A percentile compares a stretch with the other conserved stretches of the same genome.
Conservation (phyloP, 2,113 vertebrate genomes). For the Falcunculus frontatus region DNA sequence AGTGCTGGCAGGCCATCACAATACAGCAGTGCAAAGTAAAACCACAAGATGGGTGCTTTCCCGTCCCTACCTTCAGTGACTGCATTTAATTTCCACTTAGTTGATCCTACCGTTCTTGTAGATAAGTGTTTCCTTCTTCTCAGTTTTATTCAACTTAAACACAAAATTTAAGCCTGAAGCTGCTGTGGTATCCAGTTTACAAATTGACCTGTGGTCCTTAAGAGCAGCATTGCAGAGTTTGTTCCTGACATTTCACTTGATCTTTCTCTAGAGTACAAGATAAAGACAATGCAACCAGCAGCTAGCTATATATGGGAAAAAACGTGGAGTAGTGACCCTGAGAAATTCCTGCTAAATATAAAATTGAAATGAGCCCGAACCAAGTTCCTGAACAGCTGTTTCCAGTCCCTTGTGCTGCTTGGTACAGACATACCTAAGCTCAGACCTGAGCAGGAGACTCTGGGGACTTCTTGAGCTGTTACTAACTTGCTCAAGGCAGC, state of each 20-base stretch:
- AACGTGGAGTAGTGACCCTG: background rate
- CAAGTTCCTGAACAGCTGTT: background rate
- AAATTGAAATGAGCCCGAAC: background rate
- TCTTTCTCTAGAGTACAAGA: background rate
- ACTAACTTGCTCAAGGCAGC: background rate
- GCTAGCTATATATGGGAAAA: background rate
- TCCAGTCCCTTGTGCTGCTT: background rate
- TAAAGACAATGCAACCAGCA: background rate
- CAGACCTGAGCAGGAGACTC: background rate
- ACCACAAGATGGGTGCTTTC: background rate
- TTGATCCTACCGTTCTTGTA: background rate
- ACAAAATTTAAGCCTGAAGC: background rate
- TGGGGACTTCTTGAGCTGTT: background rate
- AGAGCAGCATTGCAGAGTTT: background rate
- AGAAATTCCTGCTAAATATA: slow-evolving; percentile 28
- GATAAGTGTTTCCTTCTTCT: background rate
- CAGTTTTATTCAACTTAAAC: background rate
- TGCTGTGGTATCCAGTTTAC: background rate
- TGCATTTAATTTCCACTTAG: background rate
- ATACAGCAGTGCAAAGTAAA: background rate
- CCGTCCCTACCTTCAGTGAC: background rate
- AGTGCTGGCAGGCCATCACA: background rate
- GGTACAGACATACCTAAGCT: background rate
- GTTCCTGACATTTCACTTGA: background rate
- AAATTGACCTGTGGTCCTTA: background rate